Evolutionary conservation across 2,797 vertebrate species (phyloP).

Genomic region (Prionace glauca): DNA sequence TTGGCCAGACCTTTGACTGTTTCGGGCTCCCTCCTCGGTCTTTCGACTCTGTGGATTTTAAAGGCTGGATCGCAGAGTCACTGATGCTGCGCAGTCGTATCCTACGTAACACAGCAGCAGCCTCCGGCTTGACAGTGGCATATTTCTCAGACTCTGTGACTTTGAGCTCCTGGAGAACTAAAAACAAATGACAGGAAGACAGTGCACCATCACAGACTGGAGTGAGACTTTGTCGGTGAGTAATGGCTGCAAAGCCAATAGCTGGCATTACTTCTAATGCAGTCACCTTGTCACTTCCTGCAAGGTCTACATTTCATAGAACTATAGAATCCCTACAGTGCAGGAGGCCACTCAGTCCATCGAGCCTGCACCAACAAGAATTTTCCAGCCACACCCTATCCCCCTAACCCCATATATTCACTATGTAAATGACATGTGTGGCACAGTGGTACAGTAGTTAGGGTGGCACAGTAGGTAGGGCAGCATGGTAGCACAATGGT

Average conservation of each 20-base stretch:
- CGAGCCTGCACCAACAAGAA: too few species aligned
- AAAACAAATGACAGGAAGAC: not conserved
- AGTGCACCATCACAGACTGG: not conserved
- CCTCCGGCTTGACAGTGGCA: not conserved
- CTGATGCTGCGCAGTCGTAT: not conserved
- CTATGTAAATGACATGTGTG: too few species aligned
- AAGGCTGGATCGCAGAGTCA: not conserved
- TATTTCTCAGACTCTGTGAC: conserved; percentile 17
- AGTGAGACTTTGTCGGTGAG: not conserved
- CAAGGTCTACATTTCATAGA: not conserved
- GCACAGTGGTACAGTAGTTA: too few species aligned
- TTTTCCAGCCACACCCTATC: too few species aligned
- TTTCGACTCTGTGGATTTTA: too few species aligned
- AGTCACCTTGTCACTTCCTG: not conserved
- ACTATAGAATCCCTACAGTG: too few species aligned
- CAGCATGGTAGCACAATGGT: too few species aligned
- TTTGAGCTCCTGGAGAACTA: not conserved
- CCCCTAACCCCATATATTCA: too few species aligned
- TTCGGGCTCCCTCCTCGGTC: not conserved
- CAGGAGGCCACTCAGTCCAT: too few species aligned
- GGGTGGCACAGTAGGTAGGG: too few species aligned
- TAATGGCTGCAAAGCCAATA: not conserved
- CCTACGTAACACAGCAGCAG: not conserved
- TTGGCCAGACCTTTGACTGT: not conserved
- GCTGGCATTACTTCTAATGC: not conserved